Evolutionary conservation across 1,140 invertebrate species (phyloP).

Genomic region (Lamellibrachia luymesi): DNA sequence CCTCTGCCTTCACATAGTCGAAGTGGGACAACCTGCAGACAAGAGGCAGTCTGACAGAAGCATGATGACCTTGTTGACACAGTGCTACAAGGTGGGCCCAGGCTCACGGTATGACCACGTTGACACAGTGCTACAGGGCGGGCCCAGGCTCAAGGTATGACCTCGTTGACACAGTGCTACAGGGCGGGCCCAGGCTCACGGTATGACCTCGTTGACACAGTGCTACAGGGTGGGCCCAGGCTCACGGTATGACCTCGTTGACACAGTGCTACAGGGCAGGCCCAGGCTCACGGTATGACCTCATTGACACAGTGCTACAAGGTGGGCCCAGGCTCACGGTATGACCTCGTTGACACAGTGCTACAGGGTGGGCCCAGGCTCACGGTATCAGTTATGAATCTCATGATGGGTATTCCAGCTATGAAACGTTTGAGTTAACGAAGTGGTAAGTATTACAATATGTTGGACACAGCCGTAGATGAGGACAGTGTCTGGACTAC

Average conservation of each 20-base stretch:
- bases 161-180: neutral
- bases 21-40: conserved; percentile 78
- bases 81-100: neutral
- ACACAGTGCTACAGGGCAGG: too few relatives aligned
- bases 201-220: neutral
- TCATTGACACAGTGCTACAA: too few relatives aligned
- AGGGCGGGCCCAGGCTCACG: neutral
- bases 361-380: too few relatives aligned
- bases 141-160: neutral
- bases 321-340: too few relatives aligned
- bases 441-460: too few relatives aligned
- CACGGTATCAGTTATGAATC: too few relatives aligned
- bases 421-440: too few relatives aligned
- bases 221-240: neutral
- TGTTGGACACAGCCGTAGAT: too few relatives aligned
- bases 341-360: too few relatives aligned
- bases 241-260: neutral
- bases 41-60: conserved; percentile 65
- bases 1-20: conserved; percentile 90
- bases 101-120: neutral
- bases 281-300: too few relatives aligned
- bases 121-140: neutral
- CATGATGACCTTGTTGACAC: conserved; percentile 9
- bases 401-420: too few relatives aligned
- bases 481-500: too few relatives aligned